Evolutionary conservation across 2,888 invertebrate genomes (phyloP).

Genomic region (Pinctada fucata): DNA sequence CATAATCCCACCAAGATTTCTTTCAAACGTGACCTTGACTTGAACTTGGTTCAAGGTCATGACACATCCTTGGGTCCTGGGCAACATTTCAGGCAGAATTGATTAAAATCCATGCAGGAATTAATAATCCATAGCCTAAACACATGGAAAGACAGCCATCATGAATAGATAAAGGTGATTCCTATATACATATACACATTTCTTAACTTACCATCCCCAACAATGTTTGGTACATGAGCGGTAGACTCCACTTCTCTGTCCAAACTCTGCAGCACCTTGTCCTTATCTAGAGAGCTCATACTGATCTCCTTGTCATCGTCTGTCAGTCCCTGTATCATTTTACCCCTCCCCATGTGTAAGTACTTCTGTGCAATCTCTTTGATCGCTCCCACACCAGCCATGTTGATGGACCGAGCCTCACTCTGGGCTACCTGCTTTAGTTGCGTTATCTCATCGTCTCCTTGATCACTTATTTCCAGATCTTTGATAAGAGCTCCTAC

Average conservation of each 20-base stretch:
- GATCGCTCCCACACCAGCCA: background rate
- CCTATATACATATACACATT: no score
- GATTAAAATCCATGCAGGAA: no score
- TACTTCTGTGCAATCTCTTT: background rate
- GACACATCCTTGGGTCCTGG: no score
- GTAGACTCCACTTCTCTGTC: background rate
- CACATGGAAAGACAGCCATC: no score
- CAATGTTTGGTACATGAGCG: background rate
- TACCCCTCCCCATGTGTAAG: background rate
- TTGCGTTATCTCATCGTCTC: conserved; percentile 22
- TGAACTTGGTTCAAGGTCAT: no score
- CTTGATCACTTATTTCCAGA: background rate
- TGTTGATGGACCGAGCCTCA: background rate
- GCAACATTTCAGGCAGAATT: no score
- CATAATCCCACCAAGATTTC: no score
- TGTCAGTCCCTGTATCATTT: background rate
- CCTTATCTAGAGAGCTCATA: background rate
- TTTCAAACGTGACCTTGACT: no score
- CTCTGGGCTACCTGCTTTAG: conserved; percentile 5
- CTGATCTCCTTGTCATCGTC: background rate
- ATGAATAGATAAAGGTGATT: no score
- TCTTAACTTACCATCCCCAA: background rate
- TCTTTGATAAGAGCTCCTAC: background rate
- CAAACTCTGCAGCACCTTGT: background rate
- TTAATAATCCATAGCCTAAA: no score